These are phyloP conservation scores for Sturmia bella DNA, from an alignment of 2,888 invertebrate species.

Conservation along the genomic window DNA sequence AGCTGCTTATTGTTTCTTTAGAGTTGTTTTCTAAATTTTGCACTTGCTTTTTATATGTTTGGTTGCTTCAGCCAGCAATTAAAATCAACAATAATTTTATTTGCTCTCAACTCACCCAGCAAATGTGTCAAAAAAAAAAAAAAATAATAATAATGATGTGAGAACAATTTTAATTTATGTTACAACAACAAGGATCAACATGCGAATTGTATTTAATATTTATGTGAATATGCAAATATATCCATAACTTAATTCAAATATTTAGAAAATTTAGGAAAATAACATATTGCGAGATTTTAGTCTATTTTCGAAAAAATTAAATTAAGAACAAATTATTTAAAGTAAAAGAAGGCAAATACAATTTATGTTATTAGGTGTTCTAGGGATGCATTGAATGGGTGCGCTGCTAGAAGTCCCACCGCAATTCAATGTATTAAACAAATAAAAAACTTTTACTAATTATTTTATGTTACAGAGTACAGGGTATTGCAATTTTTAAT, in stretches of 20 bases:
- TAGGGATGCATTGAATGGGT: too few relatives aligned
- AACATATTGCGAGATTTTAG: too few relatives aligned
- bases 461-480: too few relatives aligned
- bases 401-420: too few relatives aligned
- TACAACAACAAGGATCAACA: conserved; percentile 31
- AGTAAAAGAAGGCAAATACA: background rate
- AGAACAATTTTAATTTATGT: conserved; percentile 55
- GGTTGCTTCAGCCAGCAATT: conserved; percentile 56
- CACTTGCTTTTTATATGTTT: conserved; percentile 22
- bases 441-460: too few relatives aligned
- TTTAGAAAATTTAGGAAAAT: too few relatives aligned
- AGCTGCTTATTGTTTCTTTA: conserved; percentile 30
- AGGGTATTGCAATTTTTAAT: too few relatives aligned
- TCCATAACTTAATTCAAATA: too few relatives aligned
- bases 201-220: background rate
- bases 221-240: background rate
- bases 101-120: conserved; percentile 68
- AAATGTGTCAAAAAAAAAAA: conserved; percentile 65
- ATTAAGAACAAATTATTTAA: conserved; percentile 22
- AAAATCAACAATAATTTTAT: conserved; percentile 71
- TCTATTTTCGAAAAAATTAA: too few relatives aligned
- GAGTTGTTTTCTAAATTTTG: conserved; percentile 22
- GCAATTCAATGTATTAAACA: too few relatives aligned
- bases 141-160: too few relatives aligned
- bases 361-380: too few relatives aligned